phyloP scores from a whole-genome alignment of 1,140 invertebrate genomes.

The Trachymyrmex cornetzi region DNA sequence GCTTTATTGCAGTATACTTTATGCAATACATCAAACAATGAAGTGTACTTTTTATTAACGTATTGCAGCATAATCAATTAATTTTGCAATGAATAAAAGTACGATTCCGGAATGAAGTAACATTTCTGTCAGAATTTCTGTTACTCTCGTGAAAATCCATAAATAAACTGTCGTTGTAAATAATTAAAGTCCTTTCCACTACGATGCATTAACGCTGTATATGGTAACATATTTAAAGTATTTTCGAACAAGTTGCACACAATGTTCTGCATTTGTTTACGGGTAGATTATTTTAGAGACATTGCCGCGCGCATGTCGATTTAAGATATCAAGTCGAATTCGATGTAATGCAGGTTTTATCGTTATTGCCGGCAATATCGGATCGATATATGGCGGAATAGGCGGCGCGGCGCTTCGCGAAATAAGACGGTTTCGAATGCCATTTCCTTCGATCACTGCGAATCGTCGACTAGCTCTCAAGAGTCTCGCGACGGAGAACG shows the following conservation, averaged over 20 bases:
- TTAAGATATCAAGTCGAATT: conserved; percentile 12
- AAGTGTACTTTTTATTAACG: neutral
- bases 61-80: neutral
- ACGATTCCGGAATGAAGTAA: conserved; percentile 2
- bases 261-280: conserved; percentile 19
- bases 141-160: neutral
- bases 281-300: neutral
- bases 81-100: neutral
- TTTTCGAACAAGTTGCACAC: neutral
- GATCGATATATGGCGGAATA: conserved; percentile 53
- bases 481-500: conserved; percentile 29
- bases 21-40: neutral
- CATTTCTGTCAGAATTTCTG: neutral
- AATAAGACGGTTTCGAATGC: conserved; percentile 34
- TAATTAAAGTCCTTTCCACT: conserved; percentile 3
- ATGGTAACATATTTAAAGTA: neutral
- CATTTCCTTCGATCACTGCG: conserved; percentile 40
- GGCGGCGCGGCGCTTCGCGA: neutral
- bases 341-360: neutral
- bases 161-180: conserved; percentile 4
- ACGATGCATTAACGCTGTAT: neutral
- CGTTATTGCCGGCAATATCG: conserved; percentile 25
- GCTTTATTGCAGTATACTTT: neutral
- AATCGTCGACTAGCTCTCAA: conserved; percentile 33
- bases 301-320: neutral